Conservation (phyloP, 2,797 vertebrate species). For the Petrocephalus sullivani region DNA sequence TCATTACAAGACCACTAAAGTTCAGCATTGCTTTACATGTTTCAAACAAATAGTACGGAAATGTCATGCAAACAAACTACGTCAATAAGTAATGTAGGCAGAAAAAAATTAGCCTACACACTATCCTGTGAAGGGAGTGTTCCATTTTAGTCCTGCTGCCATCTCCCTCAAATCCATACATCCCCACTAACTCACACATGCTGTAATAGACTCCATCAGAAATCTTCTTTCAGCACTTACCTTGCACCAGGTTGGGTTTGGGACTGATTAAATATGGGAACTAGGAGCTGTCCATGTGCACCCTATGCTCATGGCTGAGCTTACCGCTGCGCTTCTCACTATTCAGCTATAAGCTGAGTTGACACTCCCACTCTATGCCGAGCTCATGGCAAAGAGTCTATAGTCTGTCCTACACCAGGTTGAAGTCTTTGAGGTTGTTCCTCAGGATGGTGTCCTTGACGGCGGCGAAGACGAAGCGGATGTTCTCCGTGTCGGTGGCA, state of each 20-base stretch:
- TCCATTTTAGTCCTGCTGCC: background rate
- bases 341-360: background rate
- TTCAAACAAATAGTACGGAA: background rate
- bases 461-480: slow-evolving; percentile 75
- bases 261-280: background rate
- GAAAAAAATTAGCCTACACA: background rate
- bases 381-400: background rate
- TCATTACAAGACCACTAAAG: background rate
- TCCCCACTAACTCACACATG: background rate
- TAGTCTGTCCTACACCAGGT: slow-evolving; percentile 58
- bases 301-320: background rate
- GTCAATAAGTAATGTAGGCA: background rate
- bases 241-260: background rate
- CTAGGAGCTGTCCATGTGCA: background rate
- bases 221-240: background rate
- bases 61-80: background rate
- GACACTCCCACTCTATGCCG: background rate
- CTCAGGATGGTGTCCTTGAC: slow-evolving; percentile 87
- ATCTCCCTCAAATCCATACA: background rate
- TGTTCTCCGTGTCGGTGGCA: slow-evolving; percentile 85
- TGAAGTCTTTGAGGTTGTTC: slow-evolving; percentile 77
- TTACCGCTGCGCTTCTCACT: background rate
- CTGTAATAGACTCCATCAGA: background rate
- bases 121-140: background rate
- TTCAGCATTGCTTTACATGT: background rate